These are phyloP conservation scores for Ischnus inquisitorius DNA, from an alignment of 2,888 invertebrate genomes.

Conservation along the genomic window DNA sequence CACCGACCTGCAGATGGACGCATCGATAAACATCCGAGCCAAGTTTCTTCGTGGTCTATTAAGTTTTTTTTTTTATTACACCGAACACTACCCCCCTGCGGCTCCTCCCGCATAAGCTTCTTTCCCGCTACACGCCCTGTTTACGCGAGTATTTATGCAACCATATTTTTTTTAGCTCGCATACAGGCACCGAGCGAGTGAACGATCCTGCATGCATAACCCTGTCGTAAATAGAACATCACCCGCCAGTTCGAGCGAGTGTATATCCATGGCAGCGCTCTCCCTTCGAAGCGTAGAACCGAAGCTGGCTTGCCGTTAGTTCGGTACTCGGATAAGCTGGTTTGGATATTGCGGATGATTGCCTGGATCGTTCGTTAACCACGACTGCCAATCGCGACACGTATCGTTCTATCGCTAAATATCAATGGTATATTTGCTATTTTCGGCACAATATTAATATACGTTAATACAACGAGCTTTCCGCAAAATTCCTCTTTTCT, in stretches of 20 bases:
- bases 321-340: constrained; percentile 27
- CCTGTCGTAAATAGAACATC: constrained; percentile 38
- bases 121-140: constrained; percentile 45
- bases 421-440: constrained; percentile 44
- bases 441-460: constrained; percentile 60
- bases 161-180: not conserved
- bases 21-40: constrained; percentile 65
- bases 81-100: not conserved
- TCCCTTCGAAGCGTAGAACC: not conserved
- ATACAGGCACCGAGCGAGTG: not conserved
- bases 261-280: not conserved
- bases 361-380: constrained; percentile 22
- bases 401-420: constrained; percentile 30
- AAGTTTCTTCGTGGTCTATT: constrained; percentile 67
- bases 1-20: constrained; percentile 62
- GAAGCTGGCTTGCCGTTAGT: not conserved
- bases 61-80: constrained; percentile 55
- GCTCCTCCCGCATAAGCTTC: constrained; percentile 13
- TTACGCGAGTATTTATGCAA: constrained; percentile 34
- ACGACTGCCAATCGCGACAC: constrained; percentile 15
- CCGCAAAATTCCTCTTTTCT: too few relatives aligned
- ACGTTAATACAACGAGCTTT: constrained; percentile 10
- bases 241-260: not conserved
- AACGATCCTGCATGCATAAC: constrained; percentile 17
- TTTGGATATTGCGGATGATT: constrained; percentile 2